Percentiles rank a stretch among this genome's conserved stretches.
Evolutionary conservation across 2,113 vertebrate genomes (phyloP).

Genomic region (Coracopsis vasa): DNA sequence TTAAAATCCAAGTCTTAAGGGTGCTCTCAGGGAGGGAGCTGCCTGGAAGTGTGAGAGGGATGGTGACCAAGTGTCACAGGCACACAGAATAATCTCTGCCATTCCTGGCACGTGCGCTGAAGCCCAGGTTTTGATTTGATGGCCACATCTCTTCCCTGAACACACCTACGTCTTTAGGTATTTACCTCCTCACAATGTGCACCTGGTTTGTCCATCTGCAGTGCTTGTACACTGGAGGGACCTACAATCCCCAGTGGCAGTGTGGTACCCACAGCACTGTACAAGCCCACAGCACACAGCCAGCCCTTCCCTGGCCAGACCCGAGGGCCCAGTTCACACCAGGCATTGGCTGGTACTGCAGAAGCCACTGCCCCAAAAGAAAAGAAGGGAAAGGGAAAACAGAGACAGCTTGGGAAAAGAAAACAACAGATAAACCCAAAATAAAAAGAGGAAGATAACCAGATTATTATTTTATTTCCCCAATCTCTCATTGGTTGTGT

Average conservation of each 20-base stretch:
- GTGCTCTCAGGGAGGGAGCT: background rate
- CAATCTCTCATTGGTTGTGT: background rate
- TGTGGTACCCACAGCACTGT: background rate
- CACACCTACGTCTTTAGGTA: background rate
- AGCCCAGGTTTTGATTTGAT: background rate
- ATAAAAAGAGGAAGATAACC: background rate
- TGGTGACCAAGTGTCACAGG: background rate
- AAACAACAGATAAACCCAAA: background rate
- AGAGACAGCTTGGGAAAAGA: background rate
- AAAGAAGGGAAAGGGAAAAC: background rate
- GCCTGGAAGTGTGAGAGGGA: background rate
- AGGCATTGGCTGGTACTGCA: background rate
- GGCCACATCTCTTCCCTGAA: background rate
- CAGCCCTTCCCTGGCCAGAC: background rate
- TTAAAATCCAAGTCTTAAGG: background rate
- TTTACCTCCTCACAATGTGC: background rate
- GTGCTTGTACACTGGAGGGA: background rate
- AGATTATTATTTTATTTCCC: background rate
- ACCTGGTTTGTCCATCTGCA: background rate
- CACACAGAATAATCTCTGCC: background rate
- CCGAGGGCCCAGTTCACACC: background rate
- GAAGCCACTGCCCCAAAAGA: background rate
- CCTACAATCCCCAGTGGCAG: background rate
- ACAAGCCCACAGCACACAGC: background rate
- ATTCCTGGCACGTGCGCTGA: rapidly evolving